These are phyloP conservation scores for Baronia brevicornis DNA, from an alignment of 2,888 invertebrate genomes.

Conservation along the genomic window DNA sequence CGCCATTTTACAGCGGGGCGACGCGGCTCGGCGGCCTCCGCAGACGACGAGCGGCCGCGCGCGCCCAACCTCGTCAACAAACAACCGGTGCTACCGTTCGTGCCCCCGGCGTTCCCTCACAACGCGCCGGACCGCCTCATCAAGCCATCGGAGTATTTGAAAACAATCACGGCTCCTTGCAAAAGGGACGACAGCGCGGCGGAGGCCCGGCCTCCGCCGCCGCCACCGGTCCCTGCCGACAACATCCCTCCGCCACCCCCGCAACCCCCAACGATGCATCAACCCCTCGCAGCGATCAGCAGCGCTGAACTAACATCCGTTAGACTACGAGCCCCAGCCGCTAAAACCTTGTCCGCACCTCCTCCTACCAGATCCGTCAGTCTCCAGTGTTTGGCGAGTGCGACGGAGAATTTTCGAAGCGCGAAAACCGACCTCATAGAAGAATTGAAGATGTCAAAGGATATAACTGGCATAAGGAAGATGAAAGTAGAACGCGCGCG, in stretches of 20 bases:
- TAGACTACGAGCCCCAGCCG: slow-evolving; percentile 83
- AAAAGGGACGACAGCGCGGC: slow-evolving; percentile 69
- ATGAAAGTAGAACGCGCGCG: slow-evolving; percentile 92
- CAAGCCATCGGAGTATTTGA: slow-evolving; percentile 93
- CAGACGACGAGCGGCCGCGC: slow-evolving; percentile 72
- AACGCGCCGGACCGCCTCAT: slow-evolving; percentile 89
- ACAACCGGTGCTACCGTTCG: slow-evolving; percentile 90
- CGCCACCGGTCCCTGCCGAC: slow-evolving; percentile 67
- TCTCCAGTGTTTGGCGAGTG: slow-evolving; percentile 81
- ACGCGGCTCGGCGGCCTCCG: slow-evolving; percentile 55
- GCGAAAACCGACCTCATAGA: slow-evolving; percentile 92
- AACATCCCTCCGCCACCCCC: slow-evolving; percentile 51
- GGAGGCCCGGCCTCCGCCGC: slow-evolving; percentile 77
- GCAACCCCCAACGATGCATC: slow-evolving; percentile 62
- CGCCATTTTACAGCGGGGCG: slow-evolving; percentile 57
- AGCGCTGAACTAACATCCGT: slow-evolving; percentile 91
- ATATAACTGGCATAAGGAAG: slow-evolving; percentile 95
- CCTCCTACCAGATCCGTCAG: slow-evolving; percentile 80
- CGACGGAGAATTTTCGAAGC: slow-evolving; percentile 80
- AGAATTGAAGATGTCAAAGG: slow-evolving; percentile 93
- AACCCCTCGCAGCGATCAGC: slow-evolving; percentile 91
- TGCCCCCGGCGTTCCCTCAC: slow-evolving; percentile 92
- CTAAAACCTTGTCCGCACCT: slow-evolving; percentile 90
- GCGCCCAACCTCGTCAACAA: slow-evolving; percentile 85
- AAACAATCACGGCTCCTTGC: slow-evolving; percentile 84